phyloP scores from a whole-genome alignment of 2,888 invertebrate genomes.

The Erebia epiphron region DNA sequence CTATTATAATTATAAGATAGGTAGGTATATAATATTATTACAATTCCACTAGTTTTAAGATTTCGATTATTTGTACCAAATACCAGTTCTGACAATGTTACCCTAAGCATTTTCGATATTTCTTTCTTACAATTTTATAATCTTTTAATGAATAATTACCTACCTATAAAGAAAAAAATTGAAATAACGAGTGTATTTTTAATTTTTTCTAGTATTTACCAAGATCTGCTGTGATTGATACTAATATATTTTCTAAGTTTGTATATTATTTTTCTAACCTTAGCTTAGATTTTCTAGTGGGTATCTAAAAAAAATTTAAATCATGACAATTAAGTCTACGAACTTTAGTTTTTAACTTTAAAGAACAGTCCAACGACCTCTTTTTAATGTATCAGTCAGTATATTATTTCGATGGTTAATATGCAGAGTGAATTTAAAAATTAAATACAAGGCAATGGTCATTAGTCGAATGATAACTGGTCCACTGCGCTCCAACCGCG shows the following conservation, averaged over 20 bases:
- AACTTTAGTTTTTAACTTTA: too few relatives aligned
- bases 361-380: too few relatives aligned
- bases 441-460: too few relatives aligned
- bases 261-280: constrained; percentile 42
- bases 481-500: too few relatives aligned
- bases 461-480: too few relatives aligned
- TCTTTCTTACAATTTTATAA: constrained; percentile 9
- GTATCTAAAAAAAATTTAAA: background rate
- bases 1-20: constrained; percentile 11
- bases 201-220: constrained; percentile 46
- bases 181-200: background rate
- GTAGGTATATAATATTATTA: background rate
- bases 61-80: constrained; percentile 34
- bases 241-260: constrained; percentile 52
- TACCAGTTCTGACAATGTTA: constrained; percentile 32
- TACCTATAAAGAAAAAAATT: background rate
- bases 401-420: too few relatives aligned
- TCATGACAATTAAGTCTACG: background rate
- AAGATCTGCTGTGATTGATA: constrained; percentile 75
- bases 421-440: too few relatives aligned
- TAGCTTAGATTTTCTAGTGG: constrained; percentile 50
- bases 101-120: constrained; percentile 26
- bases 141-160: too few relatives aligned
- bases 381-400: too few relatives aligned
- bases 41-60: constrained; percentile 30